Conservation (phyloP, 2,113 vertebrate species). For the Gymnarchus niloticus region DNA sequence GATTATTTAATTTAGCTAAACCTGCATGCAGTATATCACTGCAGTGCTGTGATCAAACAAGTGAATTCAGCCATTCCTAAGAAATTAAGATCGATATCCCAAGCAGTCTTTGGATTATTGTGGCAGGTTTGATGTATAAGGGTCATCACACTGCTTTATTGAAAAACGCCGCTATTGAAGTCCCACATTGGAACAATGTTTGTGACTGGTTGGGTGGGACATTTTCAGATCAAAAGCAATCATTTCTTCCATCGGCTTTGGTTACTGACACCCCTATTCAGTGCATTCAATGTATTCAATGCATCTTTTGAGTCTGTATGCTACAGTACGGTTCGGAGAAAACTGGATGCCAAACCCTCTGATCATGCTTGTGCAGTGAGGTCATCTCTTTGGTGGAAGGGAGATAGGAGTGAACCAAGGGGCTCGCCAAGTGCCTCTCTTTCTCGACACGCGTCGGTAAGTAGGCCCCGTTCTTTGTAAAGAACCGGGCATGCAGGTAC, state of each 20-base stretch:
- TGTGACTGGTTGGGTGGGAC: background rate
- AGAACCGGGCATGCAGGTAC: constrained; percentile 48
- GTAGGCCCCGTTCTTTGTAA: constrained; percentile 30
- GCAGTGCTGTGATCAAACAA: background rate
- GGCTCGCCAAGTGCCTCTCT: constrained; percentile 49
- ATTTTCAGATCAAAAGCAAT: background rate
- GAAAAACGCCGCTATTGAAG: background rate
- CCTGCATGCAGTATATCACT: background rate
- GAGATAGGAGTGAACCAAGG: constrained; percentile 50
- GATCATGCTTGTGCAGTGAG: constrained; percentile 43
- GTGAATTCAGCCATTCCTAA: background rate
- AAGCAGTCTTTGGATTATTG: background rate
- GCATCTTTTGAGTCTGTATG: background rate
- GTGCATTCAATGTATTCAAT: background rate
- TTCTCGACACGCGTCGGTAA: constrained; percentile 46
- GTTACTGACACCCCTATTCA: background rate
- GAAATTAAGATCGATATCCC: background rate
- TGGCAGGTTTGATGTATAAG: background rate
- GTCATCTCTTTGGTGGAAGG: constrained; percentile 37
- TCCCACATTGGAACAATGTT: background rate
- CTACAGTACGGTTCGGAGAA: background rate
- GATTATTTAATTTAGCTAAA: background rate
- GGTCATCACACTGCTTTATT: background rate
- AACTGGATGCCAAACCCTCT: background rate
- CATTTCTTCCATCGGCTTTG: background rate